phyloP scores from a whole-genome alignment of 2,888 invertebrate genomes.

The Stratiomys singularior region DNA sequence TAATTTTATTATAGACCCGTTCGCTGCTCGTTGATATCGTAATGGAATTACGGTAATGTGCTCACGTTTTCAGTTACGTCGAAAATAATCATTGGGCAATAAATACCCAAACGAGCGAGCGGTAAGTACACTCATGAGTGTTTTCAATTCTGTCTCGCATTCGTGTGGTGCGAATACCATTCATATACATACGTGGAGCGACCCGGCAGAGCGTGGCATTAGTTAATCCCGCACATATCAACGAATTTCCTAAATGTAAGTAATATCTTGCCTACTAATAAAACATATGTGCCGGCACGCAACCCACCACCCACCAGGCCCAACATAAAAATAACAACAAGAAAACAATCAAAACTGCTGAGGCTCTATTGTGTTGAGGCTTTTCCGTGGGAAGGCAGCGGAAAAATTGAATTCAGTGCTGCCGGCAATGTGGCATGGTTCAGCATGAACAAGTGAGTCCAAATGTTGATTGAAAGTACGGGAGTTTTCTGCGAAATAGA shows the following conservation, averaged over 20 bases:
- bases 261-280: not conserved
- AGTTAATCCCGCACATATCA: no score
- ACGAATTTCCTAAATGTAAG: not conserved
- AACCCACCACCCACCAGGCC: not conserved
- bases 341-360: not conserved
- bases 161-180: not conserved
- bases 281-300: not conserved
- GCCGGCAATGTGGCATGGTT: no score
- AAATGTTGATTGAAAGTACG: no score
- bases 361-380: not conserved
- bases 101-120: constrained; percentile 26
- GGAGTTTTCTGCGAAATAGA: no score
- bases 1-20: constrained; percentile 48
- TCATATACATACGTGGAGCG: not conserved
- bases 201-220: no score
- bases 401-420: no score
- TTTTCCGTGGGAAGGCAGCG: not conserved
- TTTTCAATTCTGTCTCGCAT: not conserved
- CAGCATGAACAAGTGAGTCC: no score
- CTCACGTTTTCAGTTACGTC: constrained; percentile 50
- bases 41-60: constrained; percentile 49
- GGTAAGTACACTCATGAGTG: constrained; percentile 27
- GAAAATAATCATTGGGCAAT: constrained; percentile 42
- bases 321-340: not conserved
- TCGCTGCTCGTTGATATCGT: constrained; percentile 16